Conservation (phyloP, 2,888 invertebrate species). For the Eupithecia vulgata region DNA sequence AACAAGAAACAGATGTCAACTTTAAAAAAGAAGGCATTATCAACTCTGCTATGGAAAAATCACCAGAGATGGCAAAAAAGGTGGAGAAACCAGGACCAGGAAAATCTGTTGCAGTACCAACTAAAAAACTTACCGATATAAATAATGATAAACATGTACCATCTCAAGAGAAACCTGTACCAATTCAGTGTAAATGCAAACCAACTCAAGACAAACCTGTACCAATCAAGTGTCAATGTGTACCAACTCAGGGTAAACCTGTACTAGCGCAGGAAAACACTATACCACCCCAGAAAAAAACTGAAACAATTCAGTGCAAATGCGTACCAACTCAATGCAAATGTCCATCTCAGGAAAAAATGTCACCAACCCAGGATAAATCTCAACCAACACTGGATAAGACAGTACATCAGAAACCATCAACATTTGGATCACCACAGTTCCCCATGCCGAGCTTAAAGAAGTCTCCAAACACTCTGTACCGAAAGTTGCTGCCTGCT, state of each 20-base stretch:
- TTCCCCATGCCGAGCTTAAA: constrained; percentile 66
- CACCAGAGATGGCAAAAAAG: constrained; percentile 45
- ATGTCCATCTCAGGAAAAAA: background rate
- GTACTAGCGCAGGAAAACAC: background rate
- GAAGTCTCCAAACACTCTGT: constrained; percentile 74
- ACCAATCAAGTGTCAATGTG: background rate
- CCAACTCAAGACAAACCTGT: constrained; percentile 18
- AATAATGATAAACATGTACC: constrained; percentile 9
- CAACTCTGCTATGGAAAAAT: constrained; percentile 35
- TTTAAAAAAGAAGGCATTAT: constrained; percentile 46
- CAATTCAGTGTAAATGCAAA: background rate
- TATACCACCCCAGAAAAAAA: background rate
- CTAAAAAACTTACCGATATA: background rate
- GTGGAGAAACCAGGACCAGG: constrained; percentile 38
- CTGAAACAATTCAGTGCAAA: background rate
- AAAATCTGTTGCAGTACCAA: background rate
- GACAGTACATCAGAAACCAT: background rate
- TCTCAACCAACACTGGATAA: background rate
- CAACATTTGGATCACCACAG: constrained; percentile 46
- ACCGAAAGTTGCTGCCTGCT: constrained; percentile 85
- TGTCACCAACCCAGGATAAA: background rate
- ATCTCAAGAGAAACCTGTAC: constrained; percentile 13
- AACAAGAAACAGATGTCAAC: constrained; percentile 38
- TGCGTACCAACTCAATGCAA: constrained; percentile 3
- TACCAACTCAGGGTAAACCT: background rate